Evolutionary conservation across 2,113 vertebrate species (phyloP).

Genomic region (Cryptomyrus ogoouensis): DNA sequence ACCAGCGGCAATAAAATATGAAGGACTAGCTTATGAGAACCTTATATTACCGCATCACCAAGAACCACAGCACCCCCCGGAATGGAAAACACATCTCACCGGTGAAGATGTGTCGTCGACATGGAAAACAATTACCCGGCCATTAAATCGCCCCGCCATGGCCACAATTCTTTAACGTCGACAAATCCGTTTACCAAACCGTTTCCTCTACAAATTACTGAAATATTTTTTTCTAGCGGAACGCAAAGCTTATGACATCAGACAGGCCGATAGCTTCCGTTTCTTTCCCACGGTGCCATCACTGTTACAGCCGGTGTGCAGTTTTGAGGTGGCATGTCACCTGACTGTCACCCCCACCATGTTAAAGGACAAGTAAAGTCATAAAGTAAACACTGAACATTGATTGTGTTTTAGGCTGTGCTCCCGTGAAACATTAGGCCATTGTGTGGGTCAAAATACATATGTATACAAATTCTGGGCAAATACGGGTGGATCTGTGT

Average conservation of each 20-base stretch:
- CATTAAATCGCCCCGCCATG: neutral
- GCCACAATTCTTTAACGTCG: neutral
- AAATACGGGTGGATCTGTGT: neutral
- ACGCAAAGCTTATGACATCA: neutral
- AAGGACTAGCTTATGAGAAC: neutral
- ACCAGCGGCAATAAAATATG: neutral
- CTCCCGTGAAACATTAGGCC: neutral
- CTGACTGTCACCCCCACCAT: neutral
- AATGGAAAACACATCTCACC: slow-evolving; percentile 2
- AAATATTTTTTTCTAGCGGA: neutral
- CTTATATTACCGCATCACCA: neutral
- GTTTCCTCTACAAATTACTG: neutral
- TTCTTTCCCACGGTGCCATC: neutral
- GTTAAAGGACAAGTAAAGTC: neutral
- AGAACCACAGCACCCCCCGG: neutral
- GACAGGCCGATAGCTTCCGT: neutral
- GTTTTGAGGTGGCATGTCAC: neutral
- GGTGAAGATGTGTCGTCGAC: neutral
- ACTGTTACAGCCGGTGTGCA: neutral
- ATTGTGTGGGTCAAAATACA: neutral
- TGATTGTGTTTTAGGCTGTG: neutral
- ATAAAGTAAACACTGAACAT: neutral
- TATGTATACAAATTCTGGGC: neutral
- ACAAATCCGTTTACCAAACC: neutral
- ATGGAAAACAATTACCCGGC: neutral